Percentiles rank a stretch among this genome's conserved stretches.
These are phyloP conservation scores for Diorhabda elongata DNA, from an alignment of 1,140 invertebrate species.

Conservation along the genomic window DNA sequence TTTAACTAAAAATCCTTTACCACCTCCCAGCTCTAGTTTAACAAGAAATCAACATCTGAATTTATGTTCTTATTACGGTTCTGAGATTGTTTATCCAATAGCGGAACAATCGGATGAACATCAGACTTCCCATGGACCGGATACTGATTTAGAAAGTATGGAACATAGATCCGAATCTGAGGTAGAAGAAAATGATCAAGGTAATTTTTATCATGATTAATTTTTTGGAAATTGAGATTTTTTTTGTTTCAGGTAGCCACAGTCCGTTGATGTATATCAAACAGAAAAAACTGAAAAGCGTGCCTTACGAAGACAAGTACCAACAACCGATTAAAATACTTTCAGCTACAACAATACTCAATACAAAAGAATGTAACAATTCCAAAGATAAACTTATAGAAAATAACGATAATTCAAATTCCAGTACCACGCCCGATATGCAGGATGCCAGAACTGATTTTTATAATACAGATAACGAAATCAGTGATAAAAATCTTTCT, in stretches of 20 bases:
- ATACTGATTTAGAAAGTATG: conserved; percentile 57
- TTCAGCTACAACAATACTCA: background rate
- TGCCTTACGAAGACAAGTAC: conserved; percentile 25
- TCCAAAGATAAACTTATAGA: conserved; percentile 45
- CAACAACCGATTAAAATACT: background rate
- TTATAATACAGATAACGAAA: conserved; percentile 37
- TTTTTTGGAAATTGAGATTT: too few species aligned
- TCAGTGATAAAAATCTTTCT: conserved; percentile 41
- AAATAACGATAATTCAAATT: conserved; percentile 53
- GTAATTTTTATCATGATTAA: conserved; percentile 29
- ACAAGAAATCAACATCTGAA: conserved; percentile 63
- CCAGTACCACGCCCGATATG: conserved; percentile 55
- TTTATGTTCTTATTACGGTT: conserved; percentile 66
- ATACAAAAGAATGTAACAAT: conserved; percentile 8
- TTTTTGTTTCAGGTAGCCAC: conserved; percentile 39
- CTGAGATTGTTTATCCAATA: conserved; percentile 78
- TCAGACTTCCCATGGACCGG: conserved; percentile 63
- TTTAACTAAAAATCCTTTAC: conserved; percentile 56
- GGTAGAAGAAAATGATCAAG: conserved; percentile 53
- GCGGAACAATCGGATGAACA: conserved; percentile 79
- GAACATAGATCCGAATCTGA: conserved; percentile 46
- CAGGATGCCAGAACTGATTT: conserved; percentile 33
- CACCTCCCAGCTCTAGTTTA: conserved; percentile 56
- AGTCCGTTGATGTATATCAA: conserved; percentile 34
- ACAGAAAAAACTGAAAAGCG: conserved; percentile 31